phyloP scores from a whole-genome alignment of 2,797 vertebrate species.

The Sciurus carolinensis region DNA sequence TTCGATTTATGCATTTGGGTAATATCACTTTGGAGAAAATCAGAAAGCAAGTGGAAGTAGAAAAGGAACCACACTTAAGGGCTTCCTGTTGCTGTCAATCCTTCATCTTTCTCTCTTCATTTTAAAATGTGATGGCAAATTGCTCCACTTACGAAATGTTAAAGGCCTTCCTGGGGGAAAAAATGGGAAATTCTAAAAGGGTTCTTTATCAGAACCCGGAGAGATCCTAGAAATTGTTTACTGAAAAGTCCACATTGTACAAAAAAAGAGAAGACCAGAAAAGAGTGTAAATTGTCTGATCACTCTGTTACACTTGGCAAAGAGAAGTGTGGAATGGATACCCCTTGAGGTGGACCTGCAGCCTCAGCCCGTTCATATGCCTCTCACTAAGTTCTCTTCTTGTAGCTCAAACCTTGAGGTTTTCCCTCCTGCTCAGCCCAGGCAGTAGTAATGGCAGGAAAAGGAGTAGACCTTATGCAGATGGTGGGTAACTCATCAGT shows the following conservation, averaged over 20 bases:
- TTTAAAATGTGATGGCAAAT: not conserved
- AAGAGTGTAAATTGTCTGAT: not conserved
- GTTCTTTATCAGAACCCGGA: not conserved
- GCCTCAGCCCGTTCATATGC: not conserved
- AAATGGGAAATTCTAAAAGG: constrained; percentile 21
- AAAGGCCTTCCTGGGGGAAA: constrained; percentile 59
- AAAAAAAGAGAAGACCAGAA: not conserved
- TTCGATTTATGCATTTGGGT: constrained; percentile 56
- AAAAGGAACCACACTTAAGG: not conserved
- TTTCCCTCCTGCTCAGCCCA: not conserved
- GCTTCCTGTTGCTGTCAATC: not conserved
- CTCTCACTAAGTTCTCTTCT: not conserved
- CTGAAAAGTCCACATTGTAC: not conserved
- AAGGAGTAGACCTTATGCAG: not conserved
- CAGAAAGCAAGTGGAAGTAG: not conserved
- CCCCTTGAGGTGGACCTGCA: not conserved
- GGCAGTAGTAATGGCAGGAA: not conserved
- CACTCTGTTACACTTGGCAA: not conserved
- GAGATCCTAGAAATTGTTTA: not conserved
- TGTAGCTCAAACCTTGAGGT: not conserved
- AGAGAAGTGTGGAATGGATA: not conserved
- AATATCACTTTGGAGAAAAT: constrained; percentile 38
- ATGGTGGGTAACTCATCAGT: not conserved
- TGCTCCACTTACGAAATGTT: not conserved
- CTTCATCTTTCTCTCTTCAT: not conserved